Conservation (phyloP, 2,113 vertebrate species). For the Solea solea region DNA sequence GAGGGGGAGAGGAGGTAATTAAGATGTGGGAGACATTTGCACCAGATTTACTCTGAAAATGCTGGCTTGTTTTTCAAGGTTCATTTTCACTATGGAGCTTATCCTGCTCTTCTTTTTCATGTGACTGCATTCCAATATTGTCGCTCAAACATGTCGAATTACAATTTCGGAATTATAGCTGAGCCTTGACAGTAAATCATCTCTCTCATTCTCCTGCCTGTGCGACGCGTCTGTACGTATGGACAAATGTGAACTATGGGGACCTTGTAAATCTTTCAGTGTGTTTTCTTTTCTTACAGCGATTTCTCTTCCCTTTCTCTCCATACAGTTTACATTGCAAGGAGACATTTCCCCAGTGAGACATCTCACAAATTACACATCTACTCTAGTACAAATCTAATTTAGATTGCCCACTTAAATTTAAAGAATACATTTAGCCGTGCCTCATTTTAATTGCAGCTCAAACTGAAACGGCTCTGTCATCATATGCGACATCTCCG, state of each 20-base stretch:
- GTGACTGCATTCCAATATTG: constrained; percentile 50
- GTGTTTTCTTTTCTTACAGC: background rate
- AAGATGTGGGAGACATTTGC: constrained; percentile 57
- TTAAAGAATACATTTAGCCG: constrained; percentile 49
- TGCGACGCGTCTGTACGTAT: background rate
- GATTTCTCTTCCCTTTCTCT: constrained; percentile 7
- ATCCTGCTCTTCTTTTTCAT: constrained; percentile 31
- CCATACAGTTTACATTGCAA: constrained; percentile 9
- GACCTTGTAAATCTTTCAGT: constrained; percentile 12
- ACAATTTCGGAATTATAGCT: constrained; percentile 56
- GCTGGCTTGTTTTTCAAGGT: constrained; percentile 44
- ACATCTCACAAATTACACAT: constrained; percentile 26
- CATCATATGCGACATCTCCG: constrained; percentile 34
- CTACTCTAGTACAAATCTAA: constrained; percentile 47
- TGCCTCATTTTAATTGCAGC: constrained; percentile 64
- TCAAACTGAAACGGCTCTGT: constrained; percentile 48
- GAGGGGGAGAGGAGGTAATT: constrained; percentile 40
- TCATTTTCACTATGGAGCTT: constrained; percentile 44
- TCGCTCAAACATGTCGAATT: constrained; percentile 55
- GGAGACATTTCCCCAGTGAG: constrained; percentile 42
- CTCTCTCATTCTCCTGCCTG: constrained; percentile 6
- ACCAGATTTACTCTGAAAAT: constrained; percentile 46
- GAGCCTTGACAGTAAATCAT: constrained; percentile 45
- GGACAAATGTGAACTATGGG: constrained; percentile 4
- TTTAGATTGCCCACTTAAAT: constrained; percentile 62